phyloP scores from a whole-genome alignment of 2,888 invertebrate genomes.

The Ormyrus thymus region DNA sequence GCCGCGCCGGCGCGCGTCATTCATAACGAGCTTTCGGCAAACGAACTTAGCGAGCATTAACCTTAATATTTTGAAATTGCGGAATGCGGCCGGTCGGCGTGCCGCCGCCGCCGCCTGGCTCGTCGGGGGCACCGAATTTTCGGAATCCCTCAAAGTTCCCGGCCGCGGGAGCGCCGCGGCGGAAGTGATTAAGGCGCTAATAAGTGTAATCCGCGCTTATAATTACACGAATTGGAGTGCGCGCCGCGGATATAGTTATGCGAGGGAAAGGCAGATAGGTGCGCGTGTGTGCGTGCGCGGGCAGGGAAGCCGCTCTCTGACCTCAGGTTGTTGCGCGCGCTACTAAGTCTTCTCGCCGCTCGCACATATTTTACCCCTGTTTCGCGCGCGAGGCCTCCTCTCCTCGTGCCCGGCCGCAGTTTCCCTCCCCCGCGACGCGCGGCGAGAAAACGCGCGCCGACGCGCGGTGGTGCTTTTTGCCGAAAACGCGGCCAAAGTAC shows the following conservation, averaged over 20 bases:
- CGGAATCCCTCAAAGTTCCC: constrained; percentile 11
- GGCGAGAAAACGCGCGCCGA: background rate
- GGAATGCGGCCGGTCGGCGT: background rate
- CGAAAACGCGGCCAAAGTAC: too few species aligned
- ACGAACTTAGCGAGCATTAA: constrained; percentile 54
- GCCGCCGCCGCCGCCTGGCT: background rate
- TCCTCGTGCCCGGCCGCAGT: too few species aligned
- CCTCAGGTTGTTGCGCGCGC: constrained; percentile 40
- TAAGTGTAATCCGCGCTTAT: constrained; percentile 52
- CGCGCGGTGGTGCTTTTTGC: too few species aligned
- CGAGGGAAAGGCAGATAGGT: background rate
- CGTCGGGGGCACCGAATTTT: constrained; percentile 29
- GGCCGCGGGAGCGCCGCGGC: background rate
- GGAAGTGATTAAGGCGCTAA: constrained; percentile 53
- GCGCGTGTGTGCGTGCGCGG: background rate
- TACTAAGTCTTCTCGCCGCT: constrained; percentile 52
- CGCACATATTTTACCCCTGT: constrained; percentile 46
- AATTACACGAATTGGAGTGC: constrained; percentile 48
- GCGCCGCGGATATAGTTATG: constrained; percentile 40
- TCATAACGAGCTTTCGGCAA: constrained; percentile 55
- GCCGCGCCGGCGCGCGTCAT: constrained; percentile 19
- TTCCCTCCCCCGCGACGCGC: background rate
- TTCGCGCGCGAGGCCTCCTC: background rate
- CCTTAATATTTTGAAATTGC: constrained; percentile 53
- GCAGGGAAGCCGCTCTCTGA: constrained; percentile 38